Evolutionary conservation across 2,797 vertebrate species (phyloP).

Genomic region (Macroramphosus scolopax): DNA sequence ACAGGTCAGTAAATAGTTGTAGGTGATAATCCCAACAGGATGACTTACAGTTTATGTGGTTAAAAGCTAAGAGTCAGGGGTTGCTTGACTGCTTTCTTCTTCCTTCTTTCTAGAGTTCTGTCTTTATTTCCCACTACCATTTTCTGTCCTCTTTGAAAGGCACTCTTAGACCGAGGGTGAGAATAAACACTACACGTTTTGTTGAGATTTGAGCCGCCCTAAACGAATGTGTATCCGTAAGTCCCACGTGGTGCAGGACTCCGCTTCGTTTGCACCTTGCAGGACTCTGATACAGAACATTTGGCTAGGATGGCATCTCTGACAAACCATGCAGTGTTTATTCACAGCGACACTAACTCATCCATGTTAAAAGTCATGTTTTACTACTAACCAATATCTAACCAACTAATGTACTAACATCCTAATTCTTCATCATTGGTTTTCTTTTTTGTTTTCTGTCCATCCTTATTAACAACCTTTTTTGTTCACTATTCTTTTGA

Average conservation of each 20-base stretch:
- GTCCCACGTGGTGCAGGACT: constrained; percentile 16
- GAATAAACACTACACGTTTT: constrained; percentile 61
- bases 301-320: constrained; percentile 58
- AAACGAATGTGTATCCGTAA: constrained; percentile 41
- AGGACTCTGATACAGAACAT: constrained; percentile 48
- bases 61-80: constrained; percentile 47
- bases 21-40: too few relatives aligned
- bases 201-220: constrained; percentile 50
- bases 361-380: constrained; percentile 94
- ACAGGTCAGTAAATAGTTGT: constrained; percentile 55
- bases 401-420: constrained; percentile 99
- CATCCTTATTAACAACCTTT: constrained; percentile 92
- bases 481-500: constrained; percentile 98
- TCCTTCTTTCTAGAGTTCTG: constrained; percentile 69
- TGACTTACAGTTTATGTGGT: constrained; percentile 44
- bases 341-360: constrained; percentile 85
- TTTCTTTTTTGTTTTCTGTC: constrained; percentile 89
- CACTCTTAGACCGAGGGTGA: constrained; percentile 78
- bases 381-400: constrained; percentile 88
- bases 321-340: constrained; percentile 63
- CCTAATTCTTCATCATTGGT: constrained; percentile 95
- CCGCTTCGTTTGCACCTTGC: constrained; percentile 14
- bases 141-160: constrained; percentile 82
- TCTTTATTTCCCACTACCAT: constrained; percentile 75
- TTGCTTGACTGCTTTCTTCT: constrained; percentile 65